phyloP scores from a whole-genome alignment of 35 echinoderm and acorn worm genomes.

The Eucidaris tribuloides region DNA sequence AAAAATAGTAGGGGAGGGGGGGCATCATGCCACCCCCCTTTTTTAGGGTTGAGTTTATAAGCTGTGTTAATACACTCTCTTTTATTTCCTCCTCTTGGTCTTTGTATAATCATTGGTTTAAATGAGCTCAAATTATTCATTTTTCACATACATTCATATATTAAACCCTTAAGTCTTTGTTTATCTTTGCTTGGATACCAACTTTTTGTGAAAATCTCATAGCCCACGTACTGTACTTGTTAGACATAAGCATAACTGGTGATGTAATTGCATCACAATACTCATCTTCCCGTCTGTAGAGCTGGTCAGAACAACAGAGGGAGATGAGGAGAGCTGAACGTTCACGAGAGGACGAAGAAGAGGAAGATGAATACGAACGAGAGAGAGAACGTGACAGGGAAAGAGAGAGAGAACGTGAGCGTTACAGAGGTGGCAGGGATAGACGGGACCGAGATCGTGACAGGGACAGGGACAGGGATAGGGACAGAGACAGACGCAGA shows the following conservation, averaged over 20 bases:
- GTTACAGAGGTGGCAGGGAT: slow-evolving; percentile 54
- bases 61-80: no score
- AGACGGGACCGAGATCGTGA: slow-evolving; percentile 44
- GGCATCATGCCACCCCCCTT: no score
- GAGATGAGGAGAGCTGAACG: neutral
- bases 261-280: neutral
- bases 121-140: neutral
- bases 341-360: slow-evolving; percentile 36
- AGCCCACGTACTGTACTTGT: neutral
- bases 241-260: neutral
- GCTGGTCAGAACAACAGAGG: neutral
- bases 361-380: slow-evolving; percentile 59
- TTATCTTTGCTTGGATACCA: neutral
- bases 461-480: neutral
- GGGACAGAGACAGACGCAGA: neutral
- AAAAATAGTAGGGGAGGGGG: no score
- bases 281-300: neutral
- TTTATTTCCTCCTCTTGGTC: no score
- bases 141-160: neutral
- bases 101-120: neutral
- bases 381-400: slow-evolving; percentile 81
- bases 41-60: no score
- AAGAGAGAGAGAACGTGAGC: slow-evolving; percentile 45
- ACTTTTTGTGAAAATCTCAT: neutral
- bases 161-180: neutral